Conservation (phyloP, 1,140 invertebrate species). For the Amyelois transitella region DNA sequence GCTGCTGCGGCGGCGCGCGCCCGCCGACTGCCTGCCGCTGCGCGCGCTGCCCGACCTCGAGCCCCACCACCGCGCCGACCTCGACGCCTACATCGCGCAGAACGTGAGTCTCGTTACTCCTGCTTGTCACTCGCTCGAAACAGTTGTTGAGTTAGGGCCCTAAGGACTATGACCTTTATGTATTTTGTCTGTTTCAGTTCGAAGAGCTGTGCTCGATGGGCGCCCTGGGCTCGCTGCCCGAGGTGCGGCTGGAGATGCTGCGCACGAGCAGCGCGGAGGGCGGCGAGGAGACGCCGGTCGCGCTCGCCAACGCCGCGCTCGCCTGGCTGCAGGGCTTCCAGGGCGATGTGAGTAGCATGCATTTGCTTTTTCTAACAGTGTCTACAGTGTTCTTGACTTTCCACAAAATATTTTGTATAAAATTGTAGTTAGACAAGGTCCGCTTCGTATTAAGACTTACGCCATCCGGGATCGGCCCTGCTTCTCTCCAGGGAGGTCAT, state of each 20-base stretch:
- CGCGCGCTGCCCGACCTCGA: constrained; percentile 2
- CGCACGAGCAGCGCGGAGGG: constrained; percentile 78
- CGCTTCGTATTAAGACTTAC: background rate
- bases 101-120: no score
- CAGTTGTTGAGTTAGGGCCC: no score
- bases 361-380: background rate
- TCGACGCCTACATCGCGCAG: constrained; percentile 75
- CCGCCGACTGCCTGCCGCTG: constrained; percentile 54
- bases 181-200: constrained; percentile 23
- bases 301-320: constrained; percentile 5
- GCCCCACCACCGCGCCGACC: constrained; percentile 4
- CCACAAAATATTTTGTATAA: no score
- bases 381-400: no score
- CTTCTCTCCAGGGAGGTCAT: background rate
- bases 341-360: constrained; percentile 12
- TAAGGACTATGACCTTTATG: background rate
- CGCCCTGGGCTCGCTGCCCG: constrained; percentile 76
- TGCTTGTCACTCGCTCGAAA: no score
- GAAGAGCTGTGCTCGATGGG: constrained; percentile 78
- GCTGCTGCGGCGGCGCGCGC: constrained; percentile 16
- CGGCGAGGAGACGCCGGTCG: constrained; percentile 50
- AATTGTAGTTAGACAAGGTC: no score
- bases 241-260: constrained; percentile 38
- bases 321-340: constrained; percentile 30
- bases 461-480: background rate